Evolutionary conservation across 2,888 invertebrate species (phyloP).

Genomic region (Thereva unica): DNA sequence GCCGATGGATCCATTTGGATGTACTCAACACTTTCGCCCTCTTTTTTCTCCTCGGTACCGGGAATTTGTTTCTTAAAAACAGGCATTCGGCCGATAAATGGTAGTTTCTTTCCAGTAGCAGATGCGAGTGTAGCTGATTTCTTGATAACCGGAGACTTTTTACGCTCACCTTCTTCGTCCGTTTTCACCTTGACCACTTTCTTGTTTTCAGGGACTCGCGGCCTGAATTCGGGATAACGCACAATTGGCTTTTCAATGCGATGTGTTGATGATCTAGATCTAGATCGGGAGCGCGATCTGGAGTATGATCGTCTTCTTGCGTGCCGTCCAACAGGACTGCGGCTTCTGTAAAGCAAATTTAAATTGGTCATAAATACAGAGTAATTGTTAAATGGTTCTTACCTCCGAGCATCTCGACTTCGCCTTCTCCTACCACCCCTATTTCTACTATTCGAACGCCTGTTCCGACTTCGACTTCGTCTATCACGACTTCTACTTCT

Average conservation of each 20-base stretch:
- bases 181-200: constrained; percentile 27
- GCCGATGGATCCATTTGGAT: constrained; percentile 13
- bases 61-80: constrained; percentile 67
- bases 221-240: constrained; percentile 56
- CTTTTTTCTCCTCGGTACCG: constrained; percentile 40
- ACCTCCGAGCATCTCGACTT: constrained; percentile 21
- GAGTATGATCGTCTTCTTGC: constrained; percentile 45
- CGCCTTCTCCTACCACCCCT: constrained; percentile 38
- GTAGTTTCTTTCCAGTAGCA: constrained; percentile 68
- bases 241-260: constrained; percentile 55
- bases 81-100: constrained; percentile 85
- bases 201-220: constrained; percentile 46
- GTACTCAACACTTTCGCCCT: constrained; percentile 41
- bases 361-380: neutral
- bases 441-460: constrained; percentile 39
- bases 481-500: constrained; percentile 44
- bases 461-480: constrained; percentile 42
- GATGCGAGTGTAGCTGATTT: constrained; percentile 44
- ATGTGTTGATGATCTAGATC: constrained; percentile 42
- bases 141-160: constrained; percentile 48
- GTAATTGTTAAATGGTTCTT: constrained; percentile 28
- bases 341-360: constrained; percentile 32
- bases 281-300: constrained; percentile 45
- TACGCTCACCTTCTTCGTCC: constrained; percentile 49
- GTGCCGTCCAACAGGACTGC: constrained; percentile 36